Evolutionary conservation across 2,888 invertebrate species (phyloP), one percentile per base, ranked within the genome.

Genomic region (Macropis europaea): DNA sequence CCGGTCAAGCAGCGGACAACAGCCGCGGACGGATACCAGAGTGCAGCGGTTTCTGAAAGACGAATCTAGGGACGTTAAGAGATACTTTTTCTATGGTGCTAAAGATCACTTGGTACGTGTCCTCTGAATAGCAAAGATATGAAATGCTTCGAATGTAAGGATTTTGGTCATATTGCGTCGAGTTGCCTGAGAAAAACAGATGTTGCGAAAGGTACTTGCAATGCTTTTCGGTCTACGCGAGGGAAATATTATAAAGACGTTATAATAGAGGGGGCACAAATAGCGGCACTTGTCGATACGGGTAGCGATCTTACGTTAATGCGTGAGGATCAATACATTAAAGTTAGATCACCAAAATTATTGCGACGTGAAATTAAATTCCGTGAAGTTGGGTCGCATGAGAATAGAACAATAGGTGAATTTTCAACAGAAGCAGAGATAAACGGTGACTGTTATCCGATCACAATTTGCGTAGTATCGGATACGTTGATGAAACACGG

Each of bases 281-380:
- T 9, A 57, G 9, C 17, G 0, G 62, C 57, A 0, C 17, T 68
- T 1, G 52, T 68, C 7, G 56, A 61, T 24, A 50, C 32, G 2
- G 32, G 52, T 38, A 66, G 57, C 6, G 52, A 66, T 11, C 0
- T 59, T 0, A 30, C 2, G 2, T n/a, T 60, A 5, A 61, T 68
- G 36, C 36, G 64, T 7, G 42, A 17, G 19, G 38, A 62, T 28
- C 24, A 38, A 0, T 61, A 68, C 17, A 42, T 57, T 2, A 13
- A 13, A n/a, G 26, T 69, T 0, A 47, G 47, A 1, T 4, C 28
- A 0, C 57, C 68, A n/a, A n/a, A 6, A 5, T 42, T 54, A 9
- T 15, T 38, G 17, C n/a, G 13, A n/a, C 38, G 30, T 5, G 32
- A 43, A 3, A 24, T 40, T 6, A 22, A 15, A 0, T 66, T 66